Evolutionary conservation across 2,113 vertebrate species (phyloP).

Genomic region (Bubo blakistoni): DNA sequence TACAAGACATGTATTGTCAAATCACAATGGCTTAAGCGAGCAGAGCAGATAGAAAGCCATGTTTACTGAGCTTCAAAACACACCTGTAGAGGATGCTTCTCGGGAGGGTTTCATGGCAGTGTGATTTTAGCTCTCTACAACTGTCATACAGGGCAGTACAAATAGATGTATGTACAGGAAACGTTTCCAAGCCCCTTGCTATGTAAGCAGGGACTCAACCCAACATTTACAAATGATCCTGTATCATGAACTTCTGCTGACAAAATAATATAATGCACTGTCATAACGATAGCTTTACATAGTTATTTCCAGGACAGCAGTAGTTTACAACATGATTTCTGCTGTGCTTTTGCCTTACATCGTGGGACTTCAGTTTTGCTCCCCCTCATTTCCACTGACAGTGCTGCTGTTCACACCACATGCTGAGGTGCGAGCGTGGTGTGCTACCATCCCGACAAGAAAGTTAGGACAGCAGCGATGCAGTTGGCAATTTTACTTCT

Average conservation of each 20-base stretch:
- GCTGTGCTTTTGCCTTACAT: background rate
- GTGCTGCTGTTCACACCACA: background rate
- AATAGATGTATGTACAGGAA: background rate
- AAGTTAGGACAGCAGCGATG: background rate
- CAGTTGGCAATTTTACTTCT: background rate
- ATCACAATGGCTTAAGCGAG: background rate
- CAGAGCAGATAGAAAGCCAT: background rate
- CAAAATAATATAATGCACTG: background rate
- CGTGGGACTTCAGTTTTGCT: background rate
- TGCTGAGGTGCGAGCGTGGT: fast-evolving
- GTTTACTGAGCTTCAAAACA: background rate
- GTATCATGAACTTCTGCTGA: background rate
- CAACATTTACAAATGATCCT: background rate
- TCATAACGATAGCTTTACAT: background rate
- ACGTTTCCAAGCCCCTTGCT: background rate
- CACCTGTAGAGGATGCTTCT: background rate
- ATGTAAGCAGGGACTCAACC: background rate
- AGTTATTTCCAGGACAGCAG: background rate
- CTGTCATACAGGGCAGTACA: background rate
- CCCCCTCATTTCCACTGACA: background rate
- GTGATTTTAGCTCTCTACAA: background rate
- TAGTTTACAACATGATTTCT: background rate
- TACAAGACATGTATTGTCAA: background rate
- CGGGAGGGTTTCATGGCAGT: background rate
- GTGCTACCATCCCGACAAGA: background rate